Percentiles rank a stretch among this genome's conserved stretches.
Conservation (phyloP, 2,113 vertebrate genomes). For the Phalacrocorax brasilianus region DNA sequence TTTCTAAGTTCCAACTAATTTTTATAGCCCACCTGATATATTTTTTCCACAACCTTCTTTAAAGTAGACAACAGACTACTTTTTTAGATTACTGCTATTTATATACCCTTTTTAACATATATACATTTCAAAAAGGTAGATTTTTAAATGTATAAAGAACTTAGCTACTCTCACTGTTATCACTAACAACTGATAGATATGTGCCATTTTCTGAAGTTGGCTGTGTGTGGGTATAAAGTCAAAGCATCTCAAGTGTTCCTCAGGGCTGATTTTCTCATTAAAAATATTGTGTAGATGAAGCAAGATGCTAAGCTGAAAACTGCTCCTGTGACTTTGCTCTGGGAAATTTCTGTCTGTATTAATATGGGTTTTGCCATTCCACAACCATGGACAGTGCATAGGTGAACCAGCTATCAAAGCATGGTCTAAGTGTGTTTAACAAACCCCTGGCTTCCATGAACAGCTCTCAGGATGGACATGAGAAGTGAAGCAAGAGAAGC, state of each 20-base stretch:
- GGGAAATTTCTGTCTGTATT: background rate
- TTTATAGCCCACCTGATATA: background rate
- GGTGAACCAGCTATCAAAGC: background rate
- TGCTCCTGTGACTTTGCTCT: background rate
- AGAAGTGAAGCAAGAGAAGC: background rate
- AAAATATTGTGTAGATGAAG: background rate
- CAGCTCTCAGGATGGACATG: background rate
- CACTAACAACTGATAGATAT: background rate
- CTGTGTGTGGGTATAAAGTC: background rate
- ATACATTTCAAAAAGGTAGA: background rate
- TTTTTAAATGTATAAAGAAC: background rate
- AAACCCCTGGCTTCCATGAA: background rate
- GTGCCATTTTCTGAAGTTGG: background rate
- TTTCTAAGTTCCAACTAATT: background rate
- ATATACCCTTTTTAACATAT: background rate
- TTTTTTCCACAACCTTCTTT: background rate
- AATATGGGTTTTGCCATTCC: background rate
- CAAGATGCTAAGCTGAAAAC: background rate
- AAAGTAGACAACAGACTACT: background rate
- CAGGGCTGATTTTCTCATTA: background rate
- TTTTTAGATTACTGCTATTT: background rate
- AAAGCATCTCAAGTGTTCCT: background rate
- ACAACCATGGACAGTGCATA: fast-evolving
- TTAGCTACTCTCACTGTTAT: background rate
- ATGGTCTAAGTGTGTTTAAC: background rate